Conservation (phyloP, 2,797 vertebrate genomes). For the Oryzias sinensis region DNA sequence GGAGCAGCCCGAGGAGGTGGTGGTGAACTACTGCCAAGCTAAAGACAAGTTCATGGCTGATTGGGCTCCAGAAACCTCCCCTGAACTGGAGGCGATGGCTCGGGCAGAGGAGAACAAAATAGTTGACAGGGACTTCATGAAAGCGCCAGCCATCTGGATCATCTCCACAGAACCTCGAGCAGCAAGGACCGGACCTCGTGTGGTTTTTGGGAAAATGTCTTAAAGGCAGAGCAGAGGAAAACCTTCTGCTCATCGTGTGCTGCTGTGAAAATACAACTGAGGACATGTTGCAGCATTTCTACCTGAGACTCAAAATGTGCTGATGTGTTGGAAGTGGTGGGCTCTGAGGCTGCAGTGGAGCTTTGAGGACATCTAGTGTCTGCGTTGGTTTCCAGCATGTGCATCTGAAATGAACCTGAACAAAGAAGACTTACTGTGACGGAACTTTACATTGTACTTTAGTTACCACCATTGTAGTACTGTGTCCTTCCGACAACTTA, state of each 20-base stretch:
- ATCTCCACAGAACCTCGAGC: constrained; percentile 60
- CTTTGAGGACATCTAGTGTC: constrained; percentile 60
- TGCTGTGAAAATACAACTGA: too few relatives aligned
- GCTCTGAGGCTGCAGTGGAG: constrained; percentile 6
- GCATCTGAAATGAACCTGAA: not conserved
- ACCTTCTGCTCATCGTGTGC: not conserved
- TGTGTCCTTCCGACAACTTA: too few relatives aligned
- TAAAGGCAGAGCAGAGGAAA: constrained; percentile 19
- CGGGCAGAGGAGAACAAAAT: constrained; percentile 71
- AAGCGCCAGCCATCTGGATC: constrained; percentile 73
- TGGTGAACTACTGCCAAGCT: constrained; percentile 74
- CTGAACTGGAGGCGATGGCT: constrained; percentile 78
- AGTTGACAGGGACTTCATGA: constrained; percentile 61
- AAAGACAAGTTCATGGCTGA: constrained; percentile 76
- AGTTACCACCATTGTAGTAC: too few relatives aligned
- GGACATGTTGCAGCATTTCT: not conserved
- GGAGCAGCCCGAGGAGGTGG: constrained; percentile 80
- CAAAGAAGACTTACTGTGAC: not conserved
- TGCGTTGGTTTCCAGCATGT: not conserved
- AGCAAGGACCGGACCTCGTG: constrained; percentile 50
- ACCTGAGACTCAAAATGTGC: not conserved
- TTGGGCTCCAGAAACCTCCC: constrained; percentile 77
- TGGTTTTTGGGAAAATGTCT: constrained; percentile 67
- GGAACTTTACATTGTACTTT: not conserved
- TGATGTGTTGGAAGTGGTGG: not conserved